Percentiles rank a stretch among this genome's conserved stretches.
Evolutionary conservation across 2,888 invertebrate species (phyloP).

Genomic region (Erebia epiphron): DNA sequence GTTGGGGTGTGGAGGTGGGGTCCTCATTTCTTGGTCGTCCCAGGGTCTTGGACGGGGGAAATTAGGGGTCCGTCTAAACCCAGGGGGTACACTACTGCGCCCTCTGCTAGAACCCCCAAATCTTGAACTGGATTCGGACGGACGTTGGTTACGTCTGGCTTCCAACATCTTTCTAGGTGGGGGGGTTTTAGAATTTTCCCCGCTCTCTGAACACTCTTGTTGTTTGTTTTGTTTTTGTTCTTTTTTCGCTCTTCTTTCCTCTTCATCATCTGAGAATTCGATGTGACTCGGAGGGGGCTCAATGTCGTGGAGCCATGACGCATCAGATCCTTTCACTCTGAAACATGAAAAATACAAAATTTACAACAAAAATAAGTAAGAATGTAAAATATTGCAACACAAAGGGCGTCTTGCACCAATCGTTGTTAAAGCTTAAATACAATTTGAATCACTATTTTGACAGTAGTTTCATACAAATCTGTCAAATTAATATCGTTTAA

Average conservation of each 20-base stretch:
- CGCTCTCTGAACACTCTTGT: slow-evolving; percentile 53
- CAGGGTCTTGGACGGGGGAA: slow-evolving; percentile 57
- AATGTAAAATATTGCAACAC: too few relatives aligned
- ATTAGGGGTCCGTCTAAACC: slow-evolving; percentile 54
- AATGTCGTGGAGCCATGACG: slow-evolving; percentile 92
- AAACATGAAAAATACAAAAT: slow-evolving; percentile 34
- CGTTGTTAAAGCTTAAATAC: too few relatives aligned
- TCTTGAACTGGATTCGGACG: slow-evolving; percentile 70
- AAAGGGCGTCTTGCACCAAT: too few relatives aligned
- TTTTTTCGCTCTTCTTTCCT: slow-evolving; percentile 83
- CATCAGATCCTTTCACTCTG: slow-evolving; percentile 93
- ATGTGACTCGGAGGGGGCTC: slow-evolving; percentile 90
- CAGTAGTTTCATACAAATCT: too few relatives aligned
- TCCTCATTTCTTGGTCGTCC: slow-evolving; percentile 48
- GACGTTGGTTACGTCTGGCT: slow-evolving; percentile 66
- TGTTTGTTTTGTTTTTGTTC: slow-evolving; percentile 56
- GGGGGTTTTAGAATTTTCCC: slow-evolving; percentile 59
- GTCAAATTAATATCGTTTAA: too few relatives aligned
- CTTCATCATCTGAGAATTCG: slow-evolving; percentile 96
- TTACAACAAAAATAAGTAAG: too few relatives aligned
- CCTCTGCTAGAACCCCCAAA: slow-evolving; percentile 70
- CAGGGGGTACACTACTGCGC: slow-evolving; percentile 61
- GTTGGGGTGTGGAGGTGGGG: slow-evolving; percentile 56
- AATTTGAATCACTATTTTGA: too few relatives aligned
- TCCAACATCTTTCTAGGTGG: slow-evolving; percentile 51